phyloP scores from a whole-genome alignment of 2,113 vertebrate species.

The Hemiprocne comata region DNA sequence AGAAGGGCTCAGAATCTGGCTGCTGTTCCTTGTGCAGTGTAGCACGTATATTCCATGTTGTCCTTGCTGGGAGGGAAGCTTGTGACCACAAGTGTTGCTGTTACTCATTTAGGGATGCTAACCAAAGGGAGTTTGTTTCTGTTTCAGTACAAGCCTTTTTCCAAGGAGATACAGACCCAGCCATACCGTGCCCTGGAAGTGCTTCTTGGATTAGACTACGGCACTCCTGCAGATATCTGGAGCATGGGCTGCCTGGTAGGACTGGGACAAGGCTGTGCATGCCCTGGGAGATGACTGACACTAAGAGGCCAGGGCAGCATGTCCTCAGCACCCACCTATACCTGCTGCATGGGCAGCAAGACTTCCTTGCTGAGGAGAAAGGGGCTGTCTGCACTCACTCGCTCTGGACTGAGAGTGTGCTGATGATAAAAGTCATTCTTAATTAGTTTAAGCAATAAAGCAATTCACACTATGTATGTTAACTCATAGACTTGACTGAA shows the following conservation, averaged over 20 bases:
- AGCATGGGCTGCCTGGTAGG: slow-evolving; percentile 87
- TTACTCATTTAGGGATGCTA: background rate
- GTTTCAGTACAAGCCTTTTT: slow-evolving; percentile 87
- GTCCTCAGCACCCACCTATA: background rate
- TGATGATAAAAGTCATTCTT: background rate
- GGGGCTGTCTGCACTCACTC: background rate
- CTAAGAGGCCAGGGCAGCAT: background rate
- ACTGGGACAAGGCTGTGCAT: fast-evolving
- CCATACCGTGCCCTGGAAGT: slow-evolving; percentile 88
- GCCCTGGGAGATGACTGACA: background rate
- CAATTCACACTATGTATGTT: background rate
- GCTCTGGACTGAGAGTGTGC: background rate
- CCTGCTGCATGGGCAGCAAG: background rate
- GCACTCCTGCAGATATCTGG: slow-evolving; percentile 87
- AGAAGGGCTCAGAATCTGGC: fast-evolving
- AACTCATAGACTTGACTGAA: background rate
- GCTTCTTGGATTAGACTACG: slow-evolving; percentile 83
- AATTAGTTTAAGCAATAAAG: background rate
- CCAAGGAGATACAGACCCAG: slow-evolving; percentile 88
- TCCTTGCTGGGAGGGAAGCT: background rate
- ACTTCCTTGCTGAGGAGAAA: background rate
- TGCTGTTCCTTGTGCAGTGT: fast-evolving
- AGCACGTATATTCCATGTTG: fast-evolving
- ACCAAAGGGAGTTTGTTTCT: background rate
- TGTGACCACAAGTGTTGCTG: fast-evolving